phyloP scores from a whole-genome alignment of 2,888 invertebrate species.

The Tillus elongatus region DNA sequence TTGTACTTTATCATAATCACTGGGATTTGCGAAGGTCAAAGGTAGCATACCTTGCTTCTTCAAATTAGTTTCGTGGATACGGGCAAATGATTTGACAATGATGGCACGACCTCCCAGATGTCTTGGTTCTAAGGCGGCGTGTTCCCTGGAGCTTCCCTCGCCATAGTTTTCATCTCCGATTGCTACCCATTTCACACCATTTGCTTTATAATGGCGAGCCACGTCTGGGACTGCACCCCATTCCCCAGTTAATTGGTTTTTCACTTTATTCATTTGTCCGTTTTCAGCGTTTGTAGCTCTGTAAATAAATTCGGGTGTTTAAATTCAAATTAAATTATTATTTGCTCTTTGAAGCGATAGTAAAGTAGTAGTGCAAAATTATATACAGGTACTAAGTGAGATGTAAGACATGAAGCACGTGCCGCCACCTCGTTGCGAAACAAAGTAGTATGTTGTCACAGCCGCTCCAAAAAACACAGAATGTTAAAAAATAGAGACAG shows the following conservation, averaged over 20 bases:
- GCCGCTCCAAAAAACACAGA: no score
- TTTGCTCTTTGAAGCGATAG: no score
- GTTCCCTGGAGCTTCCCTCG: conserved; percentile 89
- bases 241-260: conserved; percentile 78
- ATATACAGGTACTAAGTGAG: no score
- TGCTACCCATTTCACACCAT: conserved; percentile 78
- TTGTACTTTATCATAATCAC: conserved; percentile 93
- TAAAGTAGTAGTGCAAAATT: no score
- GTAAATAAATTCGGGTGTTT: no score
- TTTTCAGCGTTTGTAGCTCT: conserved; percentile 81
- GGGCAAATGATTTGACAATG: conserved; percentile 97
- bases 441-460: no score
- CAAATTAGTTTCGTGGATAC: conserved; percentile 98
- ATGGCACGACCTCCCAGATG: conserved; percentile 93
- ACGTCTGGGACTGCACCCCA: conserved; percentile 91
- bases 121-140: conserved; percentile 96
- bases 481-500: no score
- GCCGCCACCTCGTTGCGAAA: no score
- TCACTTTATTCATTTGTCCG: conserved; percentile 84
- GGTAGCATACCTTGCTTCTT: conserved; percentile 99
- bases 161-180: conserved; percentile 81
- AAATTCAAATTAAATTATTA: no score
- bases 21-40: conserved; percentile 83
- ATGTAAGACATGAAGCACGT: no score
- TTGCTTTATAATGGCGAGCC: conserved; percentile 89